Evolutionary conservation across 2,888 invertebrate species (phyloP).

Genomic region (Stenurella melanura): DNA sequence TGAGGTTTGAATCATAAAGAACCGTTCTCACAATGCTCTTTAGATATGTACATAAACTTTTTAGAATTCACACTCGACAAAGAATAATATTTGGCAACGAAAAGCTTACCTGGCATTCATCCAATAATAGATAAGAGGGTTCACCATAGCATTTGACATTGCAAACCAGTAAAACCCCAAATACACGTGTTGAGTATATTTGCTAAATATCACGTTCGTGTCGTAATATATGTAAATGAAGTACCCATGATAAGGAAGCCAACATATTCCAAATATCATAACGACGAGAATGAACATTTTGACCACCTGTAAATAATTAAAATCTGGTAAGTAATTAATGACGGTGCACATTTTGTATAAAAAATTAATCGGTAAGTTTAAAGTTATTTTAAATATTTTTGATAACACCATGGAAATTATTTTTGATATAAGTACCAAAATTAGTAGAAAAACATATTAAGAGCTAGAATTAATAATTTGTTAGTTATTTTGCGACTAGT

Average conservation of each 20-base stretch:
- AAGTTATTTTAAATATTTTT: too few relatives aligned
- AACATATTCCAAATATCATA: slow-evolving; percentile 89
- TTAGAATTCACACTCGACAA: neutral
- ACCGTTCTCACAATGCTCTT: neutral
- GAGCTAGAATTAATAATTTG: too few relatives aligned
- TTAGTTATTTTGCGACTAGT: too few relatives aligned
- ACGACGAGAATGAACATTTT: slow-evolving; percentile 93
- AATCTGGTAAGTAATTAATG: neutral
- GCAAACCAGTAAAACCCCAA: slow-evolving; percentile 92
- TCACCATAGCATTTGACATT: slow-evolving; percentile 95
- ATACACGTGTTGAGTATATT: slow-evolving; percentile 89
- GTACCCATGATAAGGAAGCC: slow-evolving; percentile 92
- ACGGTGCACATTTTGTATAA: too few relatives aligned
- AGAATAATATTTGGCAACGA: neutral
- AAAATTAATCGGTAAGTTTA: too few relatives aligned
- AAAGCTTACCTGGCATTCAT: slow-evolving; percentile 88
- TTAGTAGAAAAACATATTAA: too few relatives aligned
- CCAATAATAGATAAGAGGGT: slow-evolving; percentile 94
- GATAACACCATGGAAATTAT: too few relatives aligned
- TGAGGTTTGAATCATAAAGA: neutral
- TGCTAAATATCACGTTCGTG: slow-evolving; percentile 78
- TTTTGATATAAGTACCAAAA: too few relatives aligned
- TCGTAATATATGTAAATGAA: slow-evolving; percentile 89
- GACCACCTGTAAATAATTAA: slow-evolving; percentile 82
- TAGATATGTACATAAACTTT: neutral